These are phyloP conservation scores for Heliconius himera DNA, from an alignment of 1,140 invertebrate genomes.

Conservation along the genomic window DNA sequence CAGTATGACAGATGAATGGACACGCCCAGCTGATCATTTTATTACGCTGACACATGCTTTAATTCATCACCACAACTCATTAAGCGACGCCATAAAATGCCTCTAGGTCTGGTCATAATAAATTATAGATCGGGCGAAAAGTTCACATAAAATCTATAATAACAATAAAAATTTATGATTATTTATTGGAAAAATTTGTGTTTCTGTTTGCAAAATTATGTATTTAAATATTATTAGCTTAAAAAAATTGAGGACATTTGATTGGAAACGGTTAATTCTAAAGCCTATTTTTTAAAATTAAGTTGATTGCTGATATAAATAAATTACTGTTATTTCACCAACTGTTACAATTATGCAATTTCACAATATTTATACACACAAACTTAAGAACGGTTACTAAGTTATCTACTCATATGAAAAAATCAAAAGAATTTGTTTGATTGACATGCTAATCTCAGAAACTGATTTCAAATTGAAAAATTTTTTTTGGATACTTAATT, in stretches of 20 bases:
- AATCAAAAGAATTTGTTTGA: too few relatives aligned
- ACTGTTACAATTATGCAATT: too few relatives aligned
- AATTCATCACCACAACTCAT: slow-evolving; percentile 54
- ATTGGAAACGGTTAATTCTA: background rate
- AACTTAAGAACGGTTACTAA: too few relatives aligned
- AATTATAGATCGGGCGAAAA: slow-evolving; percentile 48
- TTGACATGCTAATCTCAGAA: too few relatives aligned
- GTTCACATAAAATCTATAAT: slow-evolving; percentile 44
- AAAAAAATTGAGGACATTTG: background rate
- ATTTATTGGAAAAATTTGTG: slow-evolving; percentile 49
- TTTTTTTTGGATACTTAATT: too few relatives aligned
- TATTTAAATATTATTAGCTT: too few relatives aligned
- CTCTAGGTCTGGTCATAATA: slow-evolving; percentile 42
- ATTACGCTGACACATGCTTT: slow-evolving; percentile 38
- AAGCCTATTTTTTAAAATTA: too few relatives aligned
- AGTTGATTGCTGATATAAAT: too few relatives aligned
- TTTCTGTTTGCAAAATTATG: background rate
- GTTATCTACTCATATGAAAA: too few relatives aligned
- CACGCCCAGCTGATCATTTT: slow-evolving; percentile 4
- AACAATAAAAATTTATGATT: slow-evolving; percentile 41
- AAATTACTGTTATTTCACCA: too few relatives aligned
- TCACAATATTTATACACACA: background rate
- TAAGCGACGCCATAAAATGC: slow-evolving; percentile 49
- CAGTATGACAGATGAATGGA: background rate
- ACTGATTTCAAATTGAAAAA: too few relatives aligned